A percentile compares a stretch with the other conserved stretches of the same genome.
Evolutionary conservation across 2,888 invertebrate species (phyloP).

Genomic region (Phanerotoma sp.): DNA sequence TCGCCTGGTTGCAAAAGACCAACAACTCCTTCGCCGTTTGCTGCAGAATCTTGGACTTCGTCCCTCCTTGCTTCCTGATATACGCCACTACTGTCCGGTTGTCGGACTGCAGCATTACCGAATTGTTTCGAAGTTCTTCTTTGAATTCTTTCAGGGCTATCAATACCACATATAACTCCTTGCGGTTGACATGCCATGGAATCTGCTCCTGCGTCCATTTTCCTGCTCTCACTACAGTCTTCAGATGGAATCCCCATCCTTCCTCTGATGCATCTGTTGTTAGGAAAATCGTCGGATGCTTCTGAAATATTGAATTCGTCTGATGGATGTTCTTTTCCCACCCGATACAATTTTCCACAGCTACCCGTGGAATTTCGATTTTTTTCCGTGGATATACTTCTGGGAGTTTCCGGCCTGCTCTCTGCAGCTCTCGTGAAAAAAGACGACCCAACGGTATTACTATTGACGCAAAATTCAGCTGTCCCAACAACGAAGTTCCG

Average conservation of each 20-base stretch:
- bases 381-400: not conserved
- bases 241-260: slow-evolving; percentile 18
- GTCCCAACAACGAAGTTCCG: slow-evolving; percentile 27
- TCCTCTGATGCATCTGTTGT: slow-evolving; percentile 19
- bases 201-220: slow-evolving; percentile 2
- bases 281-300: not conserved
- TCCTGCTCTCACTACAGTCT: slow-evolving; percentile 3
- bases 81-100: slow-evolving; percentile 7
- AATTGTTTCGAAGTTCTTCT: not conserved
- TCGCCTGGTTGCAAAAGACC: not conserved
- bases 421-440: slow-evolving; percentile 7
- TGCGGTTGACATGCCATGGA: slow-evolving; percentile 15
- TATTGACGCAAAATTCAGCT: slow-evolving; percentile 26
- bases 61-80: slow-evolving; percentile 7
- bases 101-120: slow-evolving; percentile 19
- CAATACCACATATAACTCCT: slow-evolving; percentile 14
- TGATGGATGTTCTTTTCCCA: slow-evolving; percentile 10
- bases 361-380: not conserved
- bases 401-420: slow-evolving; percentile 3
- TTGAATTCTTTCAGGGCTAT: slow-evolving; percentile 6
- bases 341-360: slow-evolving; percentile 7
- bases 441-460: slow-evolving; percentile 9
- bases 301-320: not conserved
- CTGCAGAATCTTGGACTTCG: not conserved
- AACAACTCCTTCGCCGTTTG: not conserved